Conservation (phyloP, 2,797 vertebrate species). For the Orestias chungarensis region DNA sequence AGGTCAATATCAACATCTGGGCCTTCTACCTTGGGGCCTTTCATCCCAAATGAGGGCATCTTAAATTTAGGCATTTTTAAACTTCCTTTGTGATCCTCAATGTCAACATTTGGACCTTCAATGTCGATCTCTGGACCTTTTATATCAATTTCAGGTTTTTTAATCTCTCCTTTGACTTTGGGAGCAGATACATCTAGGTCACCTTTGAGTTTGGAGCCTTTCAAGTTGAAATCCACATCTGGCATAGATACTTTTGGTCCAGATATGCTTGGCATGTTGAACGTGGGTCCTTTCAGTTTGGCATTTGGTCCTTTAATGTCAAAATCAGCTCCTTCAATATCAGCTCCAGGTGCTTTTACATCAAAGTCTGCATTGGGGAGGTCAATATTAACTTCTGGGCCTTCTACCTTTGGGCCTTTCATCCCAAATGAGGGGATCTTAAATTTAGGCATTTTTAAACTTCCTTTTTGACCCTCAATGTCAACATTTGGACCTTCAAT, state of each 20-base stretch:
- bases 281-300: slow-evolving; percentile 14
- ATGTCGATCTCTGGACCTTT: not conserved
- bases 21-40: too few relatives aligned
- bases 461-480: slow-evolving; percentile 3
- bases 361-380: slow-evolving; percentile 6
- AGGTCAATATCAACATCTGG: not conserved
- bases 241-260: slow-evolving; percentile 6
- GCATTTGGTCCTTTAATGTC: not conserved
- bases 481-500: too few relatives aligned
- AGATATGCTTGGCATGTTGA: slow-evolving; percentile 35
- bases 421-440: slow-evolving; percentile 4
- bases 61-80: too few relatives aligned
- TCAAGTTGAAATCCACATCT: slow-evolving; percentile 18
- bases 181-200: slow-evolving; percentile 26
- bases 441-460: slow-evolving; percentile 23
- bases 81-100: too few relatives aligned
- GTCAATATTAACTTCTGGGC: slow-evolving; percentile 11
- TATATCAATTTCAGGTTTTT: not conserved
- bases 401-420: slow-evolving; percentile 14
- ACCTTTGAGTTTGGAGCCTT: not conserved
- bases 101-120: too few relatives aligned
- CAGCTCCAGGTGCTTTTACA: slow-evolving; percentile 16
- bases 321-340: not conserved
- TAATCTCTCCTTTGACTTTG: not conserved
- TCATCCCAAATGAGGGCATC: too few relatives aligned